Evolutionary conservation across 2,888 invertebrate species (phyloP).

Genomic region (Lampropteryx suffumata): DNA sequence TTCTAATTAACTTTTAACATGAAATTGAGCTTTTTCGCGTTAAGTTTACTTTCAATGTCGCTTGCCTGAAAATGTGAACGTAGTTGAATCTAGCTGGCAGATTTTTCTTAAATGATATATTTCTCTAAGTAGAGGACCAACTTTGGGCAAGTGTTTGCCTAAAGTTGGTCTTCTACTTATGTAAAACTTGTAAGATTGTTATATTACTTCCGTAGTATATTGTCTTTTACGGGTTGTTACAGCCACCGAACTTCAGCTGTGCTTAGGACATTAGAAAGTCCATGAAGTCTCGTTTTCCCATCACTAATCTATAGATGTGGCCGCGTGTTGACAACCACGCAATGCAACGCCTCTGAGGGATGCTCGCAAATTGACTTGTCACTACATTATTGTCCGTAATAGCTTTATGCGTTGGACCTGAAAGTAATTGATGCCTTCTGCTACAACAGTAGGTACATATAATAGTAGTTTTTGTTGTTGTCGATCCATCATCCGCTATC

Average conservation of each 20-base stretch:
- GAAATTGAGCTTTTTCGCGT: not conserved
- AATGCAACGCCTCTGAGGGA: constrained; percentile 33
- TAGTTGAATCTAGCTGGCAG: too few relatives aligned
- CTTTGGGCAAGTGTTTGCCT: too few relatives aligned
- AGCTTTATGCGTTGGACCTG: constrained; percentile 34
- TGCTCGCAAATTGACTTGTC: constrained; percentile 55
- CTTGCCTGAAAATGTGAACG: not conserved
- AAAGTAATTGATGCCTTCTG: constrained; percentile 30
- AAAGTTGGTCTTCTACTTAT: too few relatives aligned
- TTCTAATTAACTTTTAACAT: not conserved
- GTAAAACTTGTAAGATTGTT: too few relatives aligned
- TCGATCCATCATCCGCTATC: constrained; percentile 22
- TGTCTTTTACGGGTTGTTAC: too few relatives aligned
- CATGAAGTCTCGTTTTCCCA: constrained; percentile 11
- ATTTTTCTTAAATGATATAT: too few relatives aligned
- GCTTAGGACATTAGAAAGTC: not conserved
- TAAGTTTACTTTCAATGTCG: not conserved
- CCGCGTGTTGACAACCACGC: constrained; percentile 38
- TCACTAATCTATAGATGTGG: constrained; percentile 9
- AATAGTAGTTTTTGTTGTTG: constrained; percentile 24
- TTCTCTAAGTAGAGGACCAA: too few relatives aligned
- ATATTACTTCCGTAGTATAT: too few relatives aligned
- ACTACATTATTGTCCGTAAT: constrained; percentile 48
- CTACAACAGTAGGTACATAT: not conserved
- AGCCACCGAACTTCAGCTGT: too few relatives aligned